Evolutionary conservation across 2,113 vertebrate genomes (phyloP), one percentile per base, ranked within the genome.

Genomic region (Tetrax tetrax): DNA sequence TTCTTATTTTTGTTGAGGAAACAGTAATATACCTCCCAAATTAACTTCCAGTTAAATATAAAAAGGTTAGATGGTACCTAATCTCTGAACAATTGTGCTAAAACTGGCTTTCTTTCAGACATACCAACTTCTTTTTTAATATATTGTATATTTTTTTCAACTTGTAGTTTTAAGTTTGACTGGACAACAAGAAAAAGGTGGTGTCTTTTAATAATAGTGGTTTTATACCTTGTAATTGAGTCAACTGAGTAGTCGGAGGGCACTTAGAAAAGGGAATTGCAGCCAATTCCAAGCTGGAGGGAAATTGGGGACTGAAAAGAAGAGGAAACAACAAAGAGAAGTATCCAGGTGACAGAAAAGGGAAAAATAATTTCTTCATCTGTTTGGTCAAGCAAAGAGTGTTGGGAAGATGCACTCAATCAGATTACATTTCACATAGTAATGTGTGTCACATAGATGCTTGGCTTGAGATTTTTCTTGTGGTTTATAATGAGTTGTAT

Each of bases 391-490:
- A 6, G 12, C 6, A 28, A 54, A 74, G 22, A 5, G 2, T 6
- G 10, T 66, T 80, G 18, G 18, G 59, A 79, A 68, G 56, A 53
- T 45, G 12, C 14, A 27, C 14, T 60, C 48, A 65, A 56, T 2
- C 21, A 21, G 17, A 13, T 43, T 81, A 10, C 3, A 2, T 60
- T 92, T 90, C 60, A 6, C 45, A 65, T 60, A 4, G 4, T 45
- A 45, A 19, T 0, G 0, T 8, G 2, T 60, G 72, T 88, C 9
- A 14, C 4, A 1, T 1, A 48, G 9, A 3, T 66, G 2, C 0
- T 1, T 51, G 27, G 2, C 12, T 77, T 81, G 29, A 65, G 16
- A 12, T 22, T 65, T 68, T 79, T 61, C 47, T 83, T 83, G 41
- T 72, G 31, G 2, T 22, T 85, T 88, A 27, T 47, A 65, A 33